Base-by-base conservation (phyloP, 64 coral and sea anemone genomes). In the Pocillopora verrucosa region DNA sequence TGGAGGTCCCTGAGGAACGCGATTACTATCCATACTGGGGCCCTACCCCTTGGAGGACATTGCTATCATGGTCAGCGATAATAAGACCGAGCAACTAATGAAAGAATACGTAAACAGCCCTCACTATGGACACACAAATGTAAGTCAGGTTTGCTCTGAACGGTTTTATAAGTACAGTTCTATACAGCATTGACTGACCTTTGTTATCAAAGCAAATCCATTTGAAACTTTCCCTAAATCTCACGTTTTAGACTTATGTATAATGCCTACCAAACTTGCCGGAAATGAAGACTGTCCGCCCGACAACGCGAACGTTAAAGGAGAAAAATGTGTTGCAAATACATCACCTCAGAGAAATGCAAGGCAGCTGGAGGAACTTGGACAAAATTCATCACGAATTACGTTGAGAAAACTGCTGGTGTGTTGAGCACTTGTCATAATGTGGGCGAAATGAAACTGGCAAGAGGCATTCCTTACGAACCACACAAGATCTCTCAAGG, bases 1-100 rank as follows among this genome's bases (percentile, higher is more conserved):
- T 67, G 38, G 92, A 94, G 34, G 88, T 87, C 9, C 92, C 92
- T 10, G 92, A 94, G 88, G 92, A 94, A 25, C 80, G 88, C 61
- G 92, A 94, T 83, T 94, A 94, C 67, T 94, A 94, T 74, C 92
- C 92, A 5, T 94, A 94, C 45, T 94, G 92, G 92, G 86, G 88
- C 25, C 92, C 92, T 15, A 86, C 88, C 17, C 92, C 92, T n/a
- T 94, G 92, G 92, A 65, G 92, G 92, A 76, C 72, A 78, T 75
- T 77, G 86, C 73, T 13, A 75, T 76, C 19, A 78, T 88, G 86
- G 86, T 75, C 13, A 88, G 72, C 58, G 56, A 88, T 63, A 62
- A 34, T 0, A 78, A 78, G 58, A 88, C 86, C 2, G 57, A 45
- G 51, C 13, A 77, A 22, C 22, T 61, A 10, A 88, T 88, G 72